Conservation (phyloP, 2,888 invertebrate species). For the Therioaphis trifolii region DNA sequence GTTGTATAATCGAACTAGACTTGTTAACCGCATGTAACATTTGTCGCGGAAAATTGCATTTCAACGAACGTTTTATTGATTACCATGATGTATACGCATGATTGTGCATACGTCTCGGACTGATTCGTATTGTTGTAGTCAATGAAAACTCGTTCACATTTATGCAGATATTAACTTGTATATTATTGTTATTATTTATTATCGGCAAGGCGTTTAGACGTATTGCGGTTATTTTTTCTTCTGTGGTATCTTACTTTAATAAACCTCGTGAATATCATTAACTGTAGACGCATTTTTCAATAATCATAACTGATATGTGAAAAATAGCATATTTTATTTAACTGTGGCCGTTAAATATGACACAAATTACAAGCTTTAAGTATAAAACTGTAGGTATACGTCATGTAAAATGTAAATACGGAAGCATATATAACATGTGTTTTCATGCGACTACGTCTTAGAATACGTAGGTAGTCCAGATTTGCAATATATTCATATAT, state of each 20-base stretch:
- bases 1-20: not conserved
- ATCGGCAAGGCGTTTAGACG: not conserved
- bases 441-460: not conserved
- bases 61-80: not conserved
- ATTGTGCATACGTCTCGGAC: slow-evolving; percentile 38
- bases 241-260: not conserved
- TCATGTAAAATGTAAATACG: not conserved
- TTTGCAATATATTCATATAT: not conserved
- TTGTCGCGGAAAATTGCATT: slow-evolving; percentile 1
- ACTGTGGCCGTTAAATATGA: not conserved
- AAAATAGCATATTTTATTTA: not conserved
- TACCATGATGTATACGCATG: not conserved
- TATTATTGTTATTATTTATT: not conserved
- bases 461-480: not conserved
- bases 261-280: slow-evolving; percentile 20
- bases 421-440: slow-evolving; percentile 28
- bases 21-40: slow-evolving; percentile 21
- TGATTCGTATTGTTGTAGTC: slow-evolving; percentile 20
- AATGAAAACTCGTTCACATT: not conserved
- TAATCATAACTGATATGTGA: not conserved
- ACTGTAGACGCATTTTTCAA: not conserved
- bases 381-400: not conserved
- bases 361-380: no score
- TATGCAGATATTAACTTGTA: not conserved
- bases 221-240: not conserved